Base-by-base conservation (phyloP, 2,113 vertebrate species). In the Turdus rufiventris region DNA sequence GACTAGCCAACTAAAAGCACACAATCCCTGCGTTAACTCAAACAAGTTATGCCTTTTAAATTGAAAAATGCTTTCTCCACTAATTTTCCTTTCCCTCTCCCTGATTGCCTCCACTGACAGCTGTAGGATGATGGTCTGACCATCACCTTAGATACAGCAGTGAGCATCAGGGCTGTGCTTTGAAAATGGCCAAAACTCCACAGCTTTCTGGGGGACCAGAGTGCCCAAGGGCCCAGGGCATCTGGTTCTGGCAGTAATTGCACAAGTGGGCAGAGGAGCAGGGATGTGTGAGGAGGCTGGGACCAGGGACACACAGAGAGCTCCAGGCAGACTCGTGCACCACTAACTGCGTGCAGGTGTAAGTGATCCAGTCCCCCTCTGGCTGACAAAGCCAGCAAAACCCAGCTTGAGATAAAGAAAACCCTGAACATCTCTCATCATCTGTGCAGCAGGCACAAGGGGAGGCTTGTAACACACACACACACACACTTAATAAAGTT, bases 281-380 rank as follows among this genome's bases (percentile, higher is more conserved):
- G 48, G 12, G 40, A 14, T 19, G 20, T 31, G 26, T 23, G 57
- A 65, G n/a, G n/a, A 79, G 53, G 25, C 43, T 47, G 50, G 56
- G 62, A 20, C 10, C 38, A 25, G n/a, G 36, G n/a, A 21, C n/a
- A 25, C 1, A 0, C 2, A 31, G 2, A 36, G 29, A 89, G 7
- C 42, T 43, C 18, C 24, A 33, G 1, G 10, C 15, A 71, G 70
- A 66, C 12, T 19, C 14, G 54, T 5, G 29, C n/a, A 26, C 14
- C 28, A 4, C 5, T 34, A 10, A 40, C 17, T 31, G 43, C 25
- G 54, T 51, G 54, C 66, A 48, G 36, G 21, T 88, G 58, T n/a
- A 31, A 43, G 34, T 10, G 54, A 50, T 31, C 40, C 71, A 57
- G 29, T 7, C 40, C 71, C n/a, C 67, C 42, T 57, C 34, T 40